phyloP scores from a whole-genome alignment of 2,797 vertebrate genomes.

The Phylloscopus collybita region DNA sequence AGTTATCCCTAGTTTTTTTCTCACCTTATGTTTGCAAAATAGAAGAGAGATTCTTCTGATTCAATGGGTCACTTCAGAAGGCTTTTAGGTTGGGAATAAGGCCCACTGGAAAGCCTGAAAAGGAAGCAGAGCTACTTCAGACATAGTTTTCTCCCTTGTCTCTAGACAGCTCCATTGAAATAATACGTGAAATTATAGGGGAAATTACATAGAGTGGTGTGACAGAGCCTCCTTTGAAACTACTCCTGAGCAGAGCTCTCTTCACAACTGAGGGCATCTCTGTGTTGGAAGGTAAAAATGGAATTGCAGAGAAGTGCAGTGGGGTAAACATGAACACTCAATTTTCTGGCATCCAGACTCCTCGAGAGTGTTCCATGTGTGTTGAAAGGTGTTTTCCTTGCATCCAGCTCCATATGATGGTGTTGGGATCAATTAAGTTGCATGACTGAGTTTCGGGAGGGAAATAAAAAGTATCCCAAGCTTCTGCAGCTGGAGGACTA shows the following conservation, averaged over 20 bases:
- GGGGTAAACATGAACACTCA: not conserved
- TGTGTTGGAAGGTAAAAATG: not conserved
- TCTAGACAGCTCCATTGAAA: not conserved
- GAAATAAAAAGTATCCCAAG: not conserved
- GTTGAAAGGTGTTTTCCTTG: not conserved
- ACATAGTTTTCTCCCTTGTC: not conserved
- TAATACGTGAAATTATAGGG: not conserved
- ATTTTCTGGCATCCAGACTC: not conserved
- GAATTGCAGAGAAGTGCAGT: not conserved
- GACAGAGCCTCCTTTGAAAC: not conserved
- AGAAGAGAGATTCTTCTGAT: not conserved
- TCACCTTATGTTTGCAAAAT: not conserved
- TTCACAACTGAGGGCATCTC: not conserved
- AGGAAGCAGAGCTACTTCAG: not conserved
- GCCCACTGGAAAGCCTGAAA: not conserved
- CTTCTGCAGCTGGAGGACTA: not conserved
- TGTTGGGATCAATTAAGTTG: not conserved
- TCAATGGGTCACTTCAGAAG: not conserved
- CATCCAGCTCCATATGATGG: not conserved
- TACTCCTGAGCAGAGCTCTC: not conserved
- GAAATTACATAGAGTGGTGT: not conserved
- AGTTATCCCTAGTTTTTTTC: not conserved
- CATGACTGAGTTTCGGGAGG: not conserved
- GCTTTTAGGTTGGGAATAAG: not conserved
- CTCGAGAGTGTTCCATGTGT: not conserved